A percentile compares a stretch with the other conserved stretches of the same genome.
These are phyloP conservation scores for Porites cylindrica DNA, from an alignment of 92 coral and sea anemone genomes.

Conservation along the genomic window DNA sequence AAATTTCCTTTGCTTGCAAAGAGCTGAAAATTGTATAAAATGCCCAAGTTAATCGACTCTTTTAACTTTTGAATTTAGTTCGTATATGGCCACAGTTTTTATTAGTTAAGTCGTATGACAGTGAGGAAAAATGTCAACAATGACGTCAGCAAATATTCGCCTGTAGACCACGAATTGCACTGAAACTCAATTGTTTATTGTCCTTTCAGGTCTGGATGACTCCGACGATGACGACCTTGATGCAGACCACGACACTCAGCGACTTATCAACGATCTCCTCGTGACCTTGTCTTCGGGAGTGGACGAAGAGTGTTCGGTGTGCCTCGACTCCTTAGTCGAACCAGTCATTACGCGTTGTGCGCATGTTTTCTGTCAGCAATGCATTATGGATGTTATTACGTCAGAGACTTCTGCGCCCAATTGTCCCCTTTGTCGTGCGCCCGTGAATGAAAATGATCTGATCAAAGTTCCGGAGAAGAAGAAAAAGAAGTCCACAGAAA, in stretches of 20 bases:
- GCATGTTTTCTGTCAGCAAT: constrained; percentile 83
- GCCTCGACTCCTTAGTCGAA: constrained; percentile 84
- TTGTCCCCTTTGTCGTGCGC: constrained; percentile 90
- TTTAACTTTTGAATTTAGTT: too few species aligned
- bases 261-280: constrained; percentile 77
- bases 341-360: constrained; percentile 92
- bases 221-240: constrained; percentile 74
- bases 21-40: too few species aligned
- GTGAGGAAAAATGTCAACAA: too few species aligned
- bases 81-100: too few species aligned
- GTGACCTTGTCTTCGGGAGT: constrained; percentile 77
- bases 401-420: constrained; percentile 68
- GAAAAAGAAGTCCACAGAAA: constrained; percentile 32
- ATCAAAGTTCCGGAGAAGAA: constrained; percentile 74
- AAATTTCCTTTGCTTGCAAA: too few species aligned
- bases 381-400: constrained; percentile 82
- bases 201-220: constrained; percentile 53
- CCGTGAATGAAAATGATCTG: constrained; percentile 78
- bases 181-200: not conserved
- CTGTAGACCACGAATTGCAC: too few species aligned
- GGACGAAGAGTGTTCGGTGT: constrained; percentile 89
- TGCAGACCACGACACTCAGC: constrained; percentile 63
- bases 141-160: too few species aligned
- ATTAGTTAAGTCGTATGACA: too few species aligned
- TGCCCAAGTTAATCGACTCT: too few species aligned